Evolutionary conservation across 2,888 invertebrate genomes (phyloP), one percentile per base, ranked within the genome.

Genomic region (Drosophila pullipes): DNA sequence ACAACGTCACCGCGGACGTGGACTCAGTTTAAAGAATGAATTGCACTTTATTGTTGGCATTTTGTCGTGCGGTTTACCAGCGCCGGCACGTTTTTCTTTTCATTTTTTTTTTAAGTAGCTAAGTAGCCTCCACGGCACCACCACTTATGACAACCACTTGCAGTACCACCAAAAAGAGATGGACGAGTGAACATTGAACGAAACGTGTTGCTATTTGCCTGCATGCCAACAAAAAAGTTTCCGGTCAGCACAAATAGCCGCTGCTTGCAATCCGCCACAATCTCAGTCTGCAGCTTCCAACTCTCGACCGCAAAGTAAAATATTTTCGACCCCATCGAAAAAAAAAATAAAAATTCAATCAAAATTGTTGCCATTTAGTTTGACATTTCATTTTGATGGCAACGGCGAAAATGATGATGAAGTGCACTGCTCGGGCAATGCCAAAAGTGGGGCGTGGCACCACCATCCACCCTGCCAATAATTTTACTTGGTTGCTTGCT

Each of bases 281-380:
- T 55, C 57, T 52, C 58, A 47, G 62, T 47, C 33, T 33, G 10
- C 22, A 39, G 53, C 72, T 50, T 28, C 4, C 4, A 30, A 28
- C n/a, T 39, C 28, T 37, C 57, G 53, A 59, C 67, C 69, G 18
- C 69, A 73, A 57, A 78, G 37, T 58, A 55, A 50, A 77, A 76
- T 69, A 62, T 57, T 60, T 52, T 65, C 31, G 18, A 54, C 44
- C 28, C 68, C 49, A 41, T 50, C n/a, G 47, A 44, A 84, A 84
- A 90, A 79, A 79, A 44, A 84, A 84, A 89, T 78, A 79, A 71
- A 69, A 69, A 69, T 90, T 87, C 91, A 87, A 87, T 87, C 89
- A 87, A 90, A 90, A 91, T 87, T 90, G 90, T 90, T 90, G 91
- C 91, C 89, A 89, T 89, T 87, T 89, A 89, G 87, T 82, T 87